These are phyloP conservation scores for Tapera naevia DNA, from an alignment of 2,797 vertebrate species.

Conservation along the genomic window DNA sequence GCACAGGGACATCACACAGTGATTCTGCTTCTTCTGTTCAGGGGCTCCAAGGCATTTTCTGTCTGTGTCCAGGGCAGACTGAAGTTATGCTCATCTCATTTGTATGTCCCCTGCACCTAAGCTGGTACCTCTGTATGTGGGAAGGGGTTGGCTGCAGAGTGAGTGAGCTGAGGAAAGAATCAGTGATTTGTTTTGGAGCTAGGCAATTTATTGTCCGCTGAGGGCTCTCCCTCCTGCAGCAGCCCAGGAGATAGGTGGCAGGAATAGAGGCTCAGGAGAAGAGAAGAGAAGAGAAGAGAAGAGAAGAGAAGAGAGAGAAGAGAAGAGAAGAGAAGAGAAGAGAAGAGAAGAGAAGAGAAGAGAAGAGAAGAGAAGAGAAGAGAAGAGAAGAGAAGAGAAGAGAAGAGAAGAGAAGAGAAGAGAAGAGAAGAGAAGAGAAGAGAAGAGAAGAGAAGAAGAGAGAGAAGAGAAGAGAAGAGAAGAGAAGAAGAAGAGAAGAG, in stretches of 20 bases:
- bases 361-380: neutral
- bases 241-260: neutral
- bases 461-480: no score
- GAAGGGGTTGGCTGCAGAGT: neutral
- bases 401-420: neutral
- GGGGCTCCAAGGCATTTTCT: neutral
- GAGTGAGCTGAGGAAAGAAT: neutral
- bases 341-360: neutral
- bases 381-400: neutral
- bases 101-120: neutral
- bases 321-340: neutral
- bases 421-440: neutral
- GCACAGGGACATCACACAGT: neutral
- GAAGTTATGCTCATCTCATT: neutral
- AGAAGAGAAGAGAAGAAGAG: neutral
- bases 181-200: neutral
- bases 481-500: neutral
- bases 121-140: neutral
- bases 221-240: neutral
- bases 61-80: neutral
- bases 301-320: neutral
- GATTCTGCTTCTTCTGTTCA: neutral
- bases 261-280: neutral
- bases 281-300: no score
- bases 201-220: neutral